Base-by-base conservation (phyloP, 53 echinoderm and acorn worm genomes). In the Henricia sp. region DNA sequence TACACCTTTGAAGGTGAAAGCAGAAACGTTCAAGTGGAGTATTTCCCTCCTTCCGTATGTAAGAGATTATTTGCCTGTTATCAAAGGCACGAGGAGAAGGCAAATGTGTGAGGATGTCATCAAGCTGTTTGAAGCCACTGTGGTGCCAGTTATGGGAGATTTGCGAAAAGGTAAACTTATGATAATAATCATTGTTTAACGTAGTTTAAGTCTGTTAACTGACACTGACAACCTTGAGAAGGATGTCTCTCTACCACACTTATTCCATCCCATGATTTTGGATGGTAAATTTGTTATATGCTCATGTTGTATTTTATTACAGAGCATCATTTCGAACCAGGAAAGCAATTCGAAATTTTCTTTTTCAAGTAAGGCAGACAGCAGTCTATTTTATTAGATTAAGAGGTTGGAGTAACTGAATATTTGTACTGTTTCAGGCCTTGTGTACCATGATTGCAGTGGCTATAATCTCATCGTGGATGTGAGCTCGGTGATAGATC, bases 381-480 rank as follows among this genome's bases (percentile, higher is more conserved):
- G 46, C 14, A 14, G 6, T 10, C 8, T 14, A 10, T 46, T 46
- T 46, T 46, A 14, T 46, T 10, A 46, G 46, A 10, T 14, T 46
- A 46, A 10, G 46, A 46, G 8, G 6, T 46, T 14, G 46, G 24
- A 10, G 24, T 14, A 10, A 10, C 14, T 6, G 23, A 17, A 25
- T 56, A 20, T 56, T 56, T 56, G 3, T 3, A 24, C 6, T 14
- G 46, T 30, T 43, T 34, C 38, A 95, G 95, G 95, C 72, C 52
- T 95, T 13, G 83, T 95, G 3, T 89, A 91, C 78, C 77, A 89
- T 33, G 95, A 89, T 39, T 16, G 21, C 26, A 46, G 28, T 56
- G 78, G 93, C 16, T 83, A 46, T 48, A 95, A 95, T 67, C 20
- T 91, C 9, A 40, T 91, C 33, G 84, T 86, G 4, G 68, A 34